Evolutionary conservation across 1,140 invertebrate species (phyloP).

Genomic region (Cheumatopsyche charites): DNA sequence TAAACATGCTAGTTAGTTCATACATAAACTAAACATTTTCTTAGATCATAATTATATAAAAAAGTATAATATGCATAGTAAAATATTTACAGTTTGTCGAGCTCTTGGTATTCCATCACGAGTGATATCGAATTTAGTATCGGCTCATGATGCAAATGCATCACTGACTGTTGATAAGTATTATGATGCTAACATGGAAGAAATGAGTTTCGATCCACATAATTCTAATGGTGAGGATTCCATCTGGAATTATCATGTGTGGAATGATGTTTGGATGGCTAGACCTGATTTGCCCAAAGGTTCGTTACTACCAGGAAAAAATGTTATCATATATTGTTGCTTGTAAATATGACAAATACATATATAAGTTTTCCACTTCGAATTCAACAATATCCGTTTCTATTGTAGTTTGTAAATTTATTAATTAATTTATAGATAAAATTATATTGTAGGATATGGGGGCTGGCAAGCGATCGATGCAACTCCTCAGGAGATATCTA

Average conservation of each 20-base stretch:
- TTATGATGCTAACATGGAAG: conserved; percentile 67
- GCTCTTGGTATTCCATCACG: conserved; percentile 74
- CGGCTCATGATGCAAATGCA: conserved; percentile 74
- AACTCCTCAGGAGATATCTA: conserved; percentile 73
- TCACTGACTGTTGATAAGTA: conserved; percentile 78
- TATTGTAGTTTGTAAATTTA: neutral
- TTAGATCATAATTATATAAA: too few species aligned
- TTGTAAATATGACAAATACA: too few species aligned
- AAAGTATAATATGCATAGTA: conserved; percentile 51
- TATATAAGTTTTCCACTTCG: too few species aligned
- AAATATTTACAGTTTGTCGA: conserved; percentile 64
- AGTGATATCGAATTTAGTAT: conserved; percentile 74
- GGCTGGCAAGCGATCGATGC: conserved; percentile 79
- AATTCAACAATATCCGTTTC: neutral
- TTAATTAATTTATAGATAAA: conserved; percentile 27
- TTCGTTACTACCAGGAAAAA: conserved; percentile 44
- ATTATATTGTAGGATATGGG: conserved; percentile 62
- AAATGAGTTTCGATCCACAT: conserved; percentile 63
- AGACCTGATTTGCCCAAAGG: conserved; percentile 70
- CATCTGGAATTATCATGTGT: conserved; percentile 81
- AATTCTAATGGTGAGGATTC: conserved; percentile 65
- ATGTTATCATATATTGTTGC: neutral
- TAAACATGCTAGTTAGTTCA: too few species aligned
- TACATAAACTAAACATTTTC: too few species aligned
- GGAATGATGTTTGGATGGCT: conserved; percentile 81